A percentile compares a stretch with the other conserved stretches of the same genome.
These are phyloP conservation scores for Scomber japonicus DNA, from an alignment of 2,113 vertebrate species.

Conservation along the genomic window DNA sequence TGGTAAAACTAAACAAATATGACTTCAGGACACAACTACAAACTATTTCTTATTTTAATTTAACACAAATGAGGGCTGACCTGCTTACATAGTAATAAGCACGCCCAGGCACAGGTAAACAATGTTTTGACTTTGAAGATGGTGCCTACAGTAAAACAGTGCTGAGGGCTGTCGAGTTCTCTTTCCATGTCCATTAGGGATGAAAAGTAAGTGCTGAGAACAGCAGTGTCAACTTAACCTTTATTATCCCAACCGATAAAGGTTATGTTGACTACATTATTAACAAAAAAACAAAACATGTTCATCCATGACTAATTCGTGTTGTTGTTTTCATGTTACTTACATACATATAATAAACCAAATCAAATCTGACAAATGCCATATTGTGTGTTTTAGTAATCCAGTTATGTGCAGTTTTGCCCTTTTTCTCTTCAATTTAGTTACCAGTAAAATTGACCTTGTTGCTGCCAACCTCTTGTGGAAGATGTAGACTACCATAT, in stretches of 20 bases:
- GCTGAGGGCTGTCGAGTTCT: conserved; percentile 32
- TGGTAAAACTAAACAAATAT: conserved; percentile 16
- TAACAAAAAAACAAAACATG: background rate
- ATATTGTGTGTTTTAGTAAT: background rate
- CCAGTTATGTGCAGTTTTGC: background rate
- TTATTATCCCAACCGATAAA: conserved; percentile 44
- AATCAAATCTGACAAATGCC: background rate
- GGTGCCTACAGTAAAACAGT: conserved; percentile 24
- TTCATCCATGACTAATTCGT: background rate
- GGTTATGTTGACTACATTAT: conserved; percentile 20
- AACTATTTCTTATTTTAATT: conserved; percentile 25
- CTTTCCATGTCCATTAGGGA: conserved; percentile 48
- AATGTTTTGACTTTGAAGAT: conserved; percentile 59
- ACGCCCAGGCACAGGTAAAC: conserved; percentile 51
- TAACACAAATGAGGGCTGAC: conserved; percentile 62
- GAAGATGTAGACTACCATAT: background rate
- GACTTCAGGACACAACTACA: conserved; percentile 14
- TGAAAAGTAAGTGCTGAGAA: conserved; percentile 40
- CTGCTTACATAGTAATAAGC: conserved; percentile 61
- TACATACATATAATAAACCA: background rate
- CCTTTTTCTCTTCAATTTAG: background rate
- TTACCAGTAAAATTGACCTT: background rate
- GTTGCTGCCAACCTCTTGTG: background rate
- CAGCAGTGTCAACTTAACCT: conserved; percentile 36
- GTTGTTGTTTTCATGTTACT: background rate